phyloP scores from a whole-genome alignment of 2,888 invertebrate genomes.

The Chymomyza caudatula region DNA sequence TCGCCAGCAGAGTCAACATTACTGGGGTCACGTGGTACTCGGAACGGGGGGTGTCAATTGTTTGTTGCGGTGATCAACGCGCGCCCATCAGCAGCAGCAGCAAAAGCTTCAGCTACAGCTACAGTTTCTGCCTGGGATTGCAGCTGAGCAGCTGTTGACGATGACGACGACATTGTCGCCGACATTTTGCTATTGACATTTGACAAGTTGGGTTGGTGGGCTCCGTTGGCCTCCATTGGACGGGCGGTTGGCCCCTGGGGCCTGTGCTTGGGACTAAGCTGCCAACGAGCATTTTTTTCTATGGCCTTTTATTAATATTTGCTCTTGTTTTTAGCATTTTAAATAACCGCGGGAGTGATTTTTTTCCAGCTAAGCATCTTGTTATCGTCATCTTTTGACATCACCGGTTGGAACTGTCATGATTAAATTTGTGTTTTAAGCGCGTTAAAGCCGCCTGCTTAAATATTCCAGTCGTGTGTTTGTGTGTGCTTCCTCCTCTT shows the following conservation, averaged over 20 bases:
- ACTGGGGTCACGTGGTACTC: background rate
- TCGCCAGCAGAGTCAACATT: background rate
- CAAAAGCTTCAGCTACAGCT: background rate
- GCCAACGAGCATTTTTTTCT: background rate
- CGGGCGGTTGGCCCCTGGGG: background rate
- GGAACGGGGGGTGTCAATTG: constrained; percentile 15
- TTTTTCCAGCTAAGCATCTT: constrained; percentile 32
- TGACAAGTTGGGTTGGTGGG: constrained; percentile 59
- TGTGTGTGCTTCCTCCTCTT: constrained; percentile 4
- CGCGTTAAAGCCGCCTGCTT: constrained; percentile 57
- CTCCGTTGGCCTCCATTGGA: background rate
- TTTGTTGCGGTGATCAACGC: constrained; percentile 47
- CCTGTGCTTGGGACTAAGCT: background rate
- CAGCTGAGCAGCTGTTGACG: constrained; percentile 53
- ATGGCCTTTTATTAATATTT: constrained; percentile 55
- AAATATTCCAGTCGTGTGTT: constrained; percentile 56
- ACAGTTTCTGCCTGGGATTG: background rate
- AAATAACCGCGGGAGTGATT: constrained; percentile 74
- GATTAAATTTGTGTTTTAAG: constrained; percentile 63
- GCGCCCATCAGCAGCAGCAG: constrained; percentile 3
- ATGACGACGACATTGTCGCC: constrained; percentile 35
- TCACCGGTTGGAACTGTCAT: constrained; percentile 33
- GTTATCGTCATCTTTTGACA: constrained; percentile 23
- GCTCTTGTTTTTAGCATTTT: constrained; percentile 63
- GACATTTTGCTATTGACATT: constrained; percentile 71